Evolutionary conservation across 2,113 vertebrate genomes (phyloP).

Genomic region (Cichladusa arquata): DNA sequence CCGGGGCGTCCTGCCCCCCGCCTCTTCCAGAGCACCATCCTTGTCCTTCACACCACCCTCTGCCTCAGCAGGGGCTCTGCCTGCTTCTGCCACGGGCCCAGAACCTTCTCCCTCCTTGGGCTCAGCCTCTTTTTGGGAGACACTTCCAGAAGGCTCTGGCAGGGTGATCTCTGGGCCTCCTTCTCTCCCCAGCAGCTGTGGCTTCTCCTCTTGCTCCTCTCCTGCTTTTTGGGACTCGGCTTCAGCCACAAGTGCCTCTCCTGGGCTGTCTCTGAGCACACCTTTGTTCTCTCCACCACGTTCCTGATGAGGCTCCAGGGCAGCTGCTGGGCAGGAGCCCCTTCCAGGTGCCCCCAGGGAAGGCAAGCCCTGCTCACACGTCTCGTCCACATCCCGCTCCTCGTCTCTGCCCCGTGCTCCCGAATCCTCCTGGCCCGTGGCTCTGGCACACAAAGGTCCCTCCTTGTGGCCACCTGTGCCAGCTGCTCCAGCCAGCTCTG

Average conservation of each 20-base stretch:
- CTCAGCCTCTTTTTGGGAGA: conserved; percentile 42
- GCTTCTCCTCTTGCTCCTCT: background rate
- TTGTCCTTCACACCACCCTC: background rate
- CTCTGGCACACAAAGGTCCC: background rate
- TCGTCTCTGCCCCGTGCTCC: background rate
- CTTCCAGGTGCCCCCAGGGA: background rate
- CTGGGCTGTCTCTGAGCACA: background rate
- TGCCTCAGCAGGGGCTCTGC: background rate
- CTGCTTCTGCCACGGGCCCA: background rate
- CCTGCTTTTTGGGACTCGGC: background rate
- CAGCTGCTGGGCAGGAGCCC: background rate
- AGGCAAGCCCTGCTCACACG: background rate
- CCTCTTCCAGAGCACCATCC: background rate
- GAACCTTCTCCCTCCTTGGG: background rate
- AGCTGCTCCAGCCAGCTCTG: background rate
- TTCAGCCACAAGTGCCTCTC: background rate
- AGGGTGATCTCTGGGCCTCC: background rate
- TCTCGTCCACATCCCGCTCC: conserved; percentile 61
- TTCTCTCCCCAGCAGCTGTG: background rate
- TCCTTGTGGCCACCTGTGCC: background rate
- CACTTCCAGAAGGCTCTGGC: background rate
- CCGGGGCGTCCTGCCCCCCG: background rate
- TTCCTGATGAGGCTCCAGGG: background rate
- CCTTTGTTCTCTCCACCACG: background rate
- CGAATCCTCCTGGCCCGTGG: background rate